These are phyloP conservation scores for Chloropsis hardwickii DNA, from an alignment of 2,113 vertebrate genomes.

Conservation along the genomic window DNA sequence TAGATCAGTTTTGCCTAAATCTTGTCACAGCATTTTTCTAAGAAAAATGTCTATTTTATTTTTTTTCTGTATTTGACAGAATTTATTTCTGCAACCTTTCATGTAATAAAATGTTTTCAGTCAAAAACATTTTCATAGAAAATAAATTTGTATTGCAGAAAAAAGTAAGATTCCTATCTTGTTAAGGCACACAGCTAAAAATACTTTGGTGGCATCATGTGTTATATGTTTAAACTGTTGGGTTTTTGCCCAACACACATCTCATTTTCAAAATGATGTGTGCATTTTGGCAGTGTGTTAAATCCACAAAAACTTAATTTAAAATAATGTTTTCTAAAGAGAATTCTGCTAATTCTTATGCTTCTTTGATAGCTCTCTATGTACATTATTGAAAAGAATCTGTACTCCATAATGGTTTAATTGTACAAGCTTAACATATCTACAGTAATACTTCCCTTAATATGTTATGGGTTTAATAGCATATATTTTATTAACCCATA, in stretches of 20 bases:
- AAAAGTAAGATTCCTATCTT: neutral
- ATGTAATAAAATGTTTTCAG: neutral
- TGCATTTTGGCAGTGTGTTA: neutral
- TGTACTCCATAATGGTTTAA: neutral
- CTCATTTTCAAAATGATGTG: neutral
- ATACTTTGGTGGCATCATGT: neutral
- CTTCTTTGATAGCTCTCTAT: neutral
- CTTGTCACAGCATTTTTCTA: constrained; percentile 35
- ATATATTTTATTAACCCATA: neutral
- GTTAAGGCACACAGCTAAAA: neutral
- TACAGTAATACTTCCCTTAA: neutral
- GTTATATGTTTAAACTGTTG: neutral
- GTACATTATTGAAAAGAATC: neutral
- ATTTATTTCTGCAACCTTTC: neutral
- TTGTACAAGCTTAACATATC: neutral
- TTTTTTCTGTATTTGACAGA: constrained; percentile 26
- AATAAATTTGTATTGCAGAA: neutral
- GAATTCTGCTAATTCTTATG: neutral
- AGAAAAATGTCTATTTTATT: constrained; percentile 4
- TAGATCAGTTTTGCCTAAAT: neutral
- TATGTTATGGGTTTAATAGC: neutral
- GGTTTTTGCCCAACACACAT: neutral
- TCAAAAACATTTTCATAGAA: neutral
- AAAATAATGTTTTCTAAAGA: neutral
- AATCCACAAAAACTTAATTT: neutral